A percentile compares a stretch with the other conserved stretches of the same genome.
Evolutionary conservation across 1,140 invertebrate species (phyloP).

Genomic region (Panagrolaimus sp.): DNA sequence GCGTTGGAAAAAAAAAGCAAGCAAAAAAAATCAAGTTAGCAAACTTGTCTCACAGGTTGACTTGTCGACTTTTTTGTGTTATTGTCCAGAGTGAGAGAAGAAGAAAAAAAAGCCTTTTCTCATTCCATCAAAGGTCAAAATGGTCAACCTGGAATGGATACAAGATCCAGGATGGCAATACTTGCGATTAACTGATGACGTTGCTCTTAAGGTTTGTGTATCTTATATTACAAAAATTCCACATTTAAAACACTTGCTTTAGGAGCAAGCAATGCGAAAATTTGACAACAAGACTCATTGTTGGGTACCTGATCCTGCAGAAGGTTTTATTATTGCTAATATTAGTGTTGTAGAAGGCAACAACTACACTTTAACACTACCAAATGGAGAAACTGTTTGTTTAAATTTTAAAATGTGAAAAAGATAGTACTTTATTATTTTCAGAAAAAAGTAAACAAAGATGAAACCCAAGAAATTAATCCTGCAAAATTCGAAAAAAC

Average conservation of each 20-base stretch:
- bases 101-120: too few relatives aligned
- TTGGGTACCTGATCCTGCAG: constrained; percentile 95
- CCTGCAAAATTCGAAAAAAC: constrained; percentile 98
- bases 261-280: constrained; percentile 41
- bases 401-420: not conserved
- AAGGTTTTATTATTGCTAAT: constrained; percentile 88
- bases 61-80: too few relatives aligned
- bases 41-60: too few relatives aligned
- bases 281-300: constrained; percentile 93
- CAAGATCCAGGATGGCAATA: constrained; percentile 45
- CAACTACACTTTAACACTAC: constrained; percentile 74
- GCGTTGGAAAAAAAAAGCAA: too few relatives aligned
- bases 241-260: constrained; percentile 7
- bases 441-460: constrained; percentile 80
- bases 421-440: constrained; percentile 2
- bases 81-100: too few relatives aligned
- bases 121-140: not conserved
- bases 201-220: constrained; percentile 26
- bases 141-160: constrained; percentile 31
- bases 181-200: constrained; percentile 39
- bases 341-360: constrained; percentile 96
- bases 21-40: too few relatives aligned
- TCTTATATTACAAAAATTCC: not conserved
- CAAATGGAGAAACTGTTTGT: constrained; percentile 64
- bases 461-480: constrained; percentile 91